Base-by-base conservation (phyloP, 2,888 invertebrate genomes). In the Salpingus planirostris region DNA sequence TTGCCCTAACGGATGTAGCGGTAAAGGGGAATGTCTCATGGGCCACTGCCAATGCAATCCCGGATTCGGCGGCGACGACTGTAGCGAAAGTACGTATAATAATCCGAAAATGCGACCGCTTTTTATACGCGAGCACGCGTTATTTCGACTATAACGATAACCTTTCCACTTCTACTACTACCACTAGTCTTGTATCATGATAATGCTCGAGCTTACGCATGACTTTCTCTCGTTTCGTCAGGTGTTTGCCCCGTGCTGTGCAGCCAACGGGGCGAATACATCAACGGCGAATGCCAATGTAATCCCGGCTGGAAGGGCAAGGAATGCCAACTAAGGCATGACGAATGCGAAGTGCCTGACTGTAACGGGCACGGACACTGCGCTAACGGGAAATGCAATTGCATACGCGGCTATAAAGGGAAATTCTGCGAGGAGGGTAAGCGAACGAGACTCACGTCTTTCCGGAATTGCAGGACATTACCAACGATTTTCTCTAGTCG, bases 271-370 rank as follows among this genome's bases (percentile, higher is more conserved):
- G 98, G 98, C 18, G 89, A 93, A 60, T 97, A 96, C 65, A 87
- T 89, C 49, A 89, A 91, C 56, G 96, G 97, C 22, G 86, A 89
- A 64, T 98, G 97, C 61, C 87, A 90, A 56, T 98, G 97, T 65
- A 92, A 95, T 66, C 87, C 90, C 2, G 95, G 95, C 26, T 98
- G 95, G 95, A 97, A 95, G 66, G 97, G 97, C 47, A 87, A 87
- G 56, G 97, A 98, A 65, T 98, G 98, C 64, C 89, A 90, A 25
- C 69, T 96, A 47, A 76, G 91, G 23, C 90, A 91, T 64, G 89
- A 92, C 58, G 93, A 96, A 68, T 98, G 97, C 66, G 92, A 93
- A 69, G 87, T 95, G 55, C 78, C 89, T 14, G 92, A 93, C 62
- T 97, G 97, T 67, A 90, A 89, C 59, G 92, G 92, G 4, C 91